These are phyloP conservation scores for Drosophila planitibia DNA, from an alignment of 2,888 invertebrate species.

Conservation along the genomic window DNA sequence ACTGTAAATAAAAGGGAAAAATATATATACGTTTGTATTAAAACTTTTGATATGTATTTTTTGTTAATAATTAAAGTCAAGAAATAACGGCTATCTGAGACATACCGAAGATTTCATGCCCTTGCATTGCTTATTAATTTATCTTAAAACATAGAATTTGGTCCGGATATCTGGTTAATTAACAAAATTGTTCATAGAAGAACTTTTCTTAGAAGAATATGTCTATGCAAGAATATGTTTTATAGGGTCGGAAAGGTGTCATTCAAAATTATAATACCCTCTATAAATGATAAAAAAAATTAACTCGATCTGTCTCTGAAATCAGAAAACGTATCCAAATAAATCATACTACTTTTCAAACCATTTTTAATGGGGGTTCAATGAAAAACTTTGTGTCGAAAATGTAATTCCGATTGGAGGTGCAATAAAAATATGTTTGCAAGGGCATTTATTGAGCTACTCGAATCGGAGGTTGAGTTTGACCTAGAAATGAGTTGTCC, in stretches of 20 bases:
- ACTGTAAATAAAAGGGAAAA: neutral
- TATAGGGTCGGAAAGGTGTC: neutral
- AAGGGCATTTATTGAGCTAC: slow-evolving; percentile 51
- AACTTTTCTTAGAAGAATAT: neutral
- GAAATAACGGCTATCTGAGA: neutral
- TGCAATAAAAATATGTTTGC: slow-evolving; percentile 40
- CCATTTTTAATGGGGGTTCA: neutral
- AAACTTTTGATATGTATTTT: neutral
- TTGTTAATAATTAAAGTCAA: neutral
- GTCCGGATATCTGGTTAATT: neutral
- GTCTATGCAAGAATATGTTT: neutral
- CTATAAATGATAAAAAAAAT: neutral
- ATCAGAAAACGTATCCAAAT: neutral
- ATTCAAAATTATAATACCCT: neutral
- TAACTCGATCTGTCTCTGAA: neutral
- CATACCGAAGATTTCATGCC: neutral
- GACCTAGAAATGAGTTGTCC: slow-evolving; percentile 74
- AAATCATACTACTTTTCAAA: neutral
- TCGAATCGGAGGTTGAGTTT: slow-evolving; percentile 61
- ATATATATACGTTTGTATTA: neutral
- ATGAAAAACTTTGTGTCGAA: slow-evolving; percentile 3
- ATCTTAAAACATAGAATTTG: neutral
- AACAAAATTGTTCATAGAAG: neutral
- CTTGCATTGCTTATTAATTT: neutral
- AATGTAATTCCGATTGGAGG: slow-evolving; percentile 21